Base-by-base conservation (phyloP, 2,888 invertebrate genomes). In the Mimas tiliae region DNA sequence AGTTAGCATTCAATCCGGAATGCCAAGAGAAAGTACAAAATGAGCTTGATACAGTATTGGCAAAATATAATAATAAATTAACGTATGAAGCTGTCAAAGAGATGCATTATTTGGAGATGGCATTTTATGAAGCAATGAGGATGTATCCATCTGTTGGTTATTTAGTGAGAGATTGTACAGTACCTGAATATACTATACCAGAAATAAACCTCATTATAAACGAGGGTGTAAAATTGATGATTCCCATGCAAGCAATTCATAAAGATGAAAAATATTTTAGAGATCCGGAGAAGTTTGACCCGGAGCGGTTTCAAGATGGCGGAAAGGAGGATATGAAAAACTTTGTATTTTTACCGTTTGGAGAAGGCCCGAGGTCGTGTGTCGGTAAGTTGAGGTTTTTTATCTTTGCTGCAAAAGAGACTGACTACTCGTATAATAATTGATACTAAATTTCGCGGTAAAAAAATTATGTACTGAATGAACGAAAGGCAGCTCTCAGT, bases 1-100 rank as follows among this genome's bases (percentile, higher is more conserved):
- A 91, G 70, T 76, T 94, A 11, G 94, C 94, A 34, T 89, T 87
- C 21, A 81, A 94, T 73, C 89, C 89, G 2, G 89, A 93, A 3
- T 86, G 85, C 45, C 94, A 94, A 73, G 80, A 81, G 64, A 93
- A 86, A 79, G 84, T 88, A 6, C 89, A 90, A 68, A 75, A 86
- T 69, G 93, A 94, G 80, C 83, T 94, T 6, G 93, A 92, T 66
- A 76, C 68, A 65, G 89, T 92, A 3, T 70, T 92, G 68, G 76
- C 79, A 4, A 90, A 84, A 69, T 70, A 92, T 67, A 71, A 86
- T 27, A 84, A 87, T 62, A 87, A 86, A 73, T 70, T 93, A 53
- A 86, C 85, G 6, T 91, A 90, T 51, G 91, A 91, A 6, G 90
- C 91, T 21, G 77, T 93, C 0, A 90, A 85, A 73, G 90, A 92